Conservation (phyloP, 2,797 vertebrate species). For the Cyprinella venusta region DNA sequence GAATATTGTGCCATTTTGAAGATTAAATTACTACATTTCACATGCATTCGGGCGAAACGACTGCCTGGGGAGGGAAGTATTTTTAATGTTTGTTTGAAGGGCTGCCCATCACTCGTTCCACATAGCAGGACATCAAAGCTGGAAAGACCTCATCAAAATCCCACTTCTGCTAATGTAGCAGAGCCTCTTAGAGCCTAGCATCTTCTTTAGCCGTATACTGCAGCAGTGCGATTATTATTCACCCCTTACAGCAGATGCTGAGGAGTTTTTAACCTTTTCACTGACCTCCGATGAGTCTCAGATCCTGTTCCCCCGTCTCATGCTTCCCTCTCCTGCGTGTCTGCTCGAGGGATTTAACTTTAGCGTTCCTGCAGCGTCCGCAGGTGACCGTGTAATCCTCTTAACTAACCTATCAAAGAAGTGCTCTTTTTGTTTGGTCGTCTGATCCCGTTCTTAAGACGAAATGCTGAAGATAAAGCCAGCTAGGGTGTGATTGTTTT, state of each 20-base stretch:
- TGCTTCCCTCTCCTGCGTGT: neutral
- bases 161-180: constrained; percentile 24
- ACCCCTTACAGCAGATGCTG: neutral
- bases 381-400: constrained; percentile 71
- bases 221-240: constrained; percentile 24
- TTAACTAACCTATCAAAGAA: constrained; percentile 62
- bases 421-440: constrained; percentile 49
- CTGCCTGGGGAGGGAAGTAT: constrained; percentile 35
- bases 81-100: constrained; percentile 53
- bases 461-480: neutral
- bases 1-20: constrained; percentile 54
- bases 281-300: constrained; percentile 34
- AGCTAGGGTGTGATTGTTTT: neutral
- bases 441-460: constrained; percentile 9
- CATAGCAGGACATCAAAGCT: constrained; percentile 24
- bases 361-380: constrained; percentile 61
- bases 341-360: constrained; percentile 29
- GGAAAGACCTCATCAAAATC: constrained; percentile 26
- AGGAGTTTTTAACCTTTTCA: constrained; percentile 32
- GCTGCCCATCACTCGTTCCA: constrained; percentile 44
- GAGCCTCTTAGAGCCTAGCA: constrained; percentile 11
- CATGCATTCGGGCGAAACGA: constrained; percentile 15
- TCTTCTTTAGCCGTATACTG: constrained; percentile 56
- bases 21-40: constrained; percentile 53
- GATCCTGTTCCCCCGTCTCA: neutral